These are phyloP conservation scores for Thamnaconus septentrionalis DNA, from an alignment of 2,113 vertebrate genomes.

Conservation along the genomic window DNA sequence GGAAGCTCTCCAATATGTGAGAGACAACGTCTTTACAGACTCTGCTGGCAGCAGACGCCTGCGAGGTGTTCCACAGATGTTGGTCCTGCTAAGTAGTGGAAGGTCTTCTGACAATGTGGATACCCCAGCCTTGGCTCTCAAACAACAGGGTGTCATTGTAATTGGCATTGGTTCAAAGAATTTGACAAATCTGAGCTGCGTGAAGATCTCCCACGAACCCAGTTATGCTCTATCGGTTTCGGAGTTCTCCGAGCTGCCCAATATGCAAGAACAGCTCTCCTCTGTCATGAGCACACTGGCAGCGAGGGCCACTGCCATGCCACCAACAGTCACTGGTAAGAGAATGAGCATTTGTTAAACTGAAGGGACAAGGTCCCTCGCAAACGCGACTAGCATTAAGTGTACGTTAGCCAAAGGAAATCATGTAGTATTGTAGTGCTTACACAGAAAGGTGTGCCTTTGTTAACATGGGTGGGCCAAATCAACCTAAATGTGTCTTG, in stretches of 20 bases:
- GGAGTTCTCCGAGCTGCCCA: conserved; percentile 10
- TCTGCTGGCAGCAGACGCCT: conserved; percentile 79
- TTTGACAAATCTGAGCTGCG: conserved; percentile 43
- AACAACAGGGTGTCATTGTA: conserved; percentile 41
- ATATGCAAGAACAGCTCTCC: conserved; percentile 6
- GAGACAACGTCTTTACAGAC: conserved; percentile 73
- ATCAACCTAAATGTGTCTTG: conserved; percentile 2
- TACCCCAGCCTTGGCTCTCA: conserved; percentile 48
- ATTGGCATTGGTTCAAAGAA: conserved; percentile 46
- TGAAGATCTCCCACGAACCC: conserved; percentile 46
- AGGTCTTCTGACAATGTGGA: conserved; percentile 51
- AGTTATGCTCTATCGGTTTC: conserved; percentile 15
- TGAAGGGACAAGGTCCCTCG: too few relatives aligned
- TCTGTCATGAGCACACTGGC: conserved; percentile 3
- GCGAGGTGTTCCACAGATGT: conserved; percentile 76
- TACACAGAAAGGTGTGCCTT: too few relatives aligned
- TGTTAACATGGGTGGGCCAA: too few relatives aligned
- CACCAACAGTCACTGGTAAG: conserved; percentile 27
- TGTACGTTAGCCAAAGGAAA: too few relatives aligned
- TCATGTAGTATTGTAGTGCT: too few relatives aligned
- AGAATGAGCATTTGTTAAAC: background rate
- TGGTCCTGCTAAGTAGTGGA: conserved; percentile 58
- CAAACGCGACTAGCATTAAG: too few relatives aligned
- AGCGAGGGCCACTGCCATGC: background rate
- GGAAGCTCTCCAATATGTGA: conserved; percentile 70